Evolutionary conservation across 2,113 vertebrate genomes (phyloP).

Genomic region (Bubo bubo): DNA sequence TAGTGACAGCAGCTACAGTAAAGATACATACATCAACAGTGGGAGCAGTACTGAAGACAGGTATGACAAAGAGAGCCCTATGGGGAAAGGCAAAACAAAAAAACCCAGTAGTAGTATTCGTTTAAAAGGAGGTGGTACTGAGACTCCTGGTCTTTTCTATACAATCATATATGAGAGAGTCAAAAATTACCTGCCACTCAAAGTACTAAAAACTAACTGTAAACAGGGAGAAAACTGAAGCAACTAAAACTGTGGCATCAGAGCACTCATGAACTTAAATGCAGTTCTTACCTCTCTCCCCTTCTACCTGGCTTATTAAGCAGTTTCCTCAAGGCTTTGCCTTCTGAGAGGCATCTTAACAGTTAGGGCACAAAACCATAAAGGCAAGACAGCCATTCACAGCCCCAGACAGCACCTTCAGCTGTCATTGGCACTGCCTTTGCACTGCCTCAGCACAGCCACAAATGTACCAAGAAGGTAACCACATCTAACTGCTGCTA

Average conservation of each 20-base stretch:
- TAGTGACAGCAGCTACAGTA: not conserved
- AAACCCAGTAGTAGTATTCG: not conserved
- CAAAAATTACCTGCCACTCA: not conserved
- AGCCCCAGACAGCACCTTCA: not conserved
- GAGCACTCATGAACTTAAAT: not conserved
- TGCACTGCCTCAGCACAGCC: not conserved
- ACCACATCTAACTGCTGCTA: not conserved
- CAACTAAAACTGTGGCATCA: not conserved
- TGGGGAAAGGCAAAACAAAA: not conserved
- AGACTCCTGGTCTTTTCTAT: not conserved
- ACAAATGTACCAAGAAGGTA: not conserved
- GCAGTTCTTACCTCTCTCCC: not conserved
- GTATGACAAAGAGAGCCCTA: not conserved
- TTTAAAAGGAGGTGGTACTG: not conserved
- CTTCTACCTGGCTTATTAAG: not conserved
- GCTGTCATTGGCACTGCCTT: not conserved
- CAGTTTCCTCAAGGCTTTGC: not conserved
- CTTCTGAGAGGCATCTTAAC: not conserved
- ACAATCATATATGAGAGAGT: accelerated
- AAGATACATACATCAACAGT: accelerated
- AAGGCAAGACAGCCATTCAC: not conserved
- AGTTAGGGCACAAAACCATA: not conserved
- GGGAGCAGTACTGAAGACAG: not conserved
- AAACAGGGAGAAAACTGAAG: not conserved
- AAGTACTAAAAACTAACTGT: not conserved